Evolutionary conservation across 1,140 invertebrate species (phyloP).

Genomic region (Drosophila micromelanica): DNA sequence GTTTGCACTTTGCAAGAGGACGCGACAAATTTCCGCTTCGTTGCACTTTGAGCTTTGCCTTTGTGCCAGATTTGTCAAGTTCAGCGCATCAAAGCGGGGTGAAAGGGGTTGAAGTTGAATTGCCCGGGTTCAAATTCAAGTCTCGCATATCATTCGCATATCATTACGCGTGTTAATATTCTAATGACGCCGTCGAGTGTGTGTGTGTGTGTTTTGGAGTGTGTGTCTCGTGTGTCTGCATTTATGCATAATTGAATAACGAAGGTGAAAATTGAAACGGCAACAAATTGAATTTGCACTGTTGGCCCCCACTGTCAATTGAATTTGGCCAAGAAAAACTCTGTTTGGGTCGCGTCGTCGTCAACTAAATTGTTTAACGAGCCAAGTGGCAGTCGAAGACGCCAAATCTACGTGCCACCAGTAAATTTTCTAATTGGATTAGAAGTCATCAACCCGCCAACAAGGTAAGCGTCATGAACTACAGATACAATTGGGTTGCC

Average conservation of each 20-base stretch:
- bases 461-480: constrained; percentile 66
- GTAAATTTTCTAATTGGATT: constrained; percentile 77
- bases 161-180: constrained; percentile 41
- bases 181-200: constrained; percentile 44
- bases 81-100: constrained; percentile 25
- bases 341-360: constrained; percentile 16
- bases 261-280: constrained; percentile 82
- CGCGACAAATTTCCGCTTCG: constrained; percentile 58
- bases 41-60: constrained; percentile 36
- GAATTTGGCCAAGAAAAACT: constrained; percentile 34
- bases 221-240: constrained; percentile 34
- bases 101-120: constrained; percentile 10
- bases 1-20: constrained; percentile 37
- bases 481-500: constrained; percentile 42
- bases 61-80: constrained; percentile 49
- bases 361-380: constrained; percentile 60
- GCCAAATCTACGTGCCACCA: constrained; percentile 50
- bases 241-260: constrained; percentile 76
- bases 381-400: constrained; percentile 55
- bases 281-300: constrained; percentile 78
- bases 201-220: constrained; percentile 18
- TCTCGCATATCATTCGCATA: constrained; percentile 50
- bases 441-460: constrained; percentile 66
- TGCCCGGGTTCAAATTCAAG: constrained; percentile 15
- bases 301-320: constrained; percentile 39